Conservation (phyloP, 1,140 invertebrate species). For the Laodelphax striatellus region DNA sequence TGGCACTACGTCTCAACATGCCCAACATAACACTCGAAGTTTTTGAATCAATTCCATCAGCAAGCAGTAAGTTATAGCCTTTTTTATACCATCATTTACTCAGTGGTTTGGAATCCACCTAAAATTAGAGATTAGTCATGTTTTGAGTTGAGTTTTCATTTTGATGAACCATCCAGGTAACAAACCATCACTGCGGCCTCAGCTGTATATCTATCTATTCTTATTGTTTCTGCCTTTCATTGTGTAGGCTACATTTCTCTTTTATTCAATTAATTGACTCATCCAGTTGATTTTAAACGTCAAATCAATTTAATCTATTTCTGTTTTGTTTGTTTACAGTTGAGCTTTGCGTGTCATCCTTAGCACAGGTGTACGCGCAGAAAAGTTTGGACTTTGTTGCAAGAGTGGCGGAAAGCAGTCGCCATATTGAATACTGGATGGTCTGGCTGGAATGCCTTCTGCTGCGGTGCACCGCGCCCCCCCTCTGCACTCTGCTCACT, state of each 20-base stretch:
- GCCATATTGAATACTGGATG: constrained; percentile 81
- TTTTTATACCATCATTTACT: no score
- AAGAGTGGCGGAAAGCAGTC: constrained; percentile 55
- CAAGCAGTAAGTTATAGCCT: constrained; percentile 50
- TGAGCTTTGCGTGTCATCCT: constrained; percentile 50
- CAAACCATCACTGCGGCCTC: no score
- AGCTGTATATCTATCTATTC: no score
- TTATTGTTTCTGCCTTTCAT: no score
- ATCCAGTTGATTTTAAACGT: no score
- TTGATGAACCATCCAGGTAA: no score
- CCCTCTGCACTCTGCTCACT: constrained; percentile 50
- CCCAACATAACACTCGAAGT: constrained; percentile 61
- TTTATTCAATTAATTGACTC: no score
- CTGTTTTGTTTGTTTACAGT: constrained; percentile 48
- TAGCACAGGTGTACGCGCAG: constrained; percentile 65
- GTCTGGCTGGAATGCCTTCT: constrained; percentile 62
- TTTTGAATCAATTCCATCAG: constrained; percentile 67
- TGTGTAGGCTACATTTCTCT: no score
- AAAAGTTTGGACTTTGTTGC: constrained; percentile 58
- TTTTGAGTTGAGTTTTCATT: no score
- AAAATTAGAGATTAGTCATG: no score
- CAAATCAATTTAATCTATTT: not conserved
- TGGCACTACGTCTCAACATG: constrained; percentile 81
- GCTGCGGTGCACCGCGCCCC: constrained; percentile 37
- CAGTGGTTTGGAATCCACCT: no score